phyloP scores from a whole-genome alignment of 2,113 vertebrate species.

The Oceanites oceanicus region DNA sequence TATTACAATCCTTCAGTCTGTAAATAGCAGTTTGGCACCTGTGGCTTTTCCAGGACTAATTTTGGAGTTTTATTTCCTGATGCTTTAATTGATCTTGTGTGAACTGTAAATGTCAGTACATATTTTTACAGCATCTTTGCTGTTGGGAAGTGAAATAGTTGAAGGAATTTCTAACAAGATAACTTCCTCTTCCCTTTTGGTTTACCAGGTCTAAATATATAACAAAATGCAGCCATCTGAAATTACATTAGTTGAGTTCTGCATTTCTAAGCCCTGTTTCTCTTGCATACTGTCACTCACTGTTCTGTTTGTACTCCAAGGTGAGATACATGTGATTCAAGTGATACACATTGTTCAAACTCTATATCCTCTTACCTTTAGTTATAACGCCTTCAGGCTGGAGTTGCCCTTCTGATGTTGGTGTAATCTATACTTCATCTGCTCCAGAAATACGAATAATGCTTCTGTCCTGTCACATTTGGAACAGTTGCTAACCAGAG shows the following conservation, averaged over 20 bases:
- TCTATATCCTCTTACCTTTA: not conserved
- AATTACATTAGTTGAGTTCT: not conserved
- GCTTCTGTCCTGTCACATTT: not conserved
- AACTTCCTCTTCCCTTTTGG: not conserved
- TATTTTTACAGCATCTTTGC: not conserved
- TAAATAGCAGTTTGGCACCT: conserved; percentile 31
- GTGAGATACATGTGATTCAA: not conserved
- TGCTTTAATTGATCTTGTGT: conserved; percentile 26
- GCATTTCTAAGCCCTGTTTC: not conserved
- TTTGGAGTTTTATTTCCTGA: conserved; percentile 29
- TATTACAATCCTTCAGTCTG: not conserved
- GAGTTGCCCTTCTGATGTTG: not conserved
- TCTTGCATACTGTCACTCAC: not conserved
- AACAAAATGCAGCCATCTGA: not conserved
- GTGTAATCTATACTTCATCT: not conserved
- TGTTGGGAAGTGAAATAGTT: not conserved
- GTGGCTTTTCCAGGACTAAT: conserved; percentile 3
- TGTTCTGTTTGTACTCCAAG: not conserved
- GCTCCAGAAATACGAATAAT: not conserved
- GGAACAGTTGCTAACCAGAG: not conserved
- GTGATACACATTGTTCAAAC: not conserved
- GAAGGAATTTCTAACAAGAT: not conserved
- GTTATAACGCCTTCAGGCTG: not conserved
- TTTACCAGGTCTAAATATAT: not conserved
- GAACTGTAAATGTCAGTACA: conserved; percentile 12